A percentile compares a stretch with the other conserved stretches of the same genome.
These are phyloP conservation scores for Apomyelois bistriatella DNA, from an alignment of 2,888 invertebrate genomes.

Conservation along the genomic window DNA sequence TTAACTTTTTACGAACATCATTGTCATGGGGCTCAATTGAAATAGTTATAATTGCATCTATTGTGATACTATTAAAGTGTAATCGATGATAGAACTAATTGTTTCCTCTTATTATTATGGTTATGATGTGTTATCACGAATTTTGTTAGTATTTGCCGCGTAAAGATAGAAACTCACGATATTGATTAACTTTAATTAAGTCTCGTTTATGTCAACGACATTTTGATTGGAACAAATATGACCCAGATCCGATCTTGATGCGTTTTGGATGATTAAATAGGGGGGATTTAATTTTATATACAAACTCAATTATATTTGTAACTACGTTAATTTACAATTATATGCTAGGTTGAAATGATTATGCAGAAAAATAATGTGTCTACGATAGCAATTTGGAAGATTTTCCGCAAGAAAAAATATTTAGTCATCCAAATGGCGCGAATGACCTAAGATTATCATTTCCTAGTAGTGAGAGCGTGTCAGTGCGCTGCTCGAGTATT, in stretches of 20 bases:
- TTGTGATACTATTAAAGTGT: constrained; percentile 52
- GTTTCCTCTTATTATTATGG: constrained; percentile 47
- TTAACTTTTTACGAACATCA: constrained; percentile 27
- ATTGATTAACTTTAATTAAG: constrained; percentile 4
- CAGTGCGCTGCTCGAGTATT: constrained; percentile 35
- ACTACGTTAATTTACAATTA: too few species aligned
- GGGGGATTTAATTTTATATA: neutral
- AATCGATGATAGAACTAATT: constrained; percentile 53
- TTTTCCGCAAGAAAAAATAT: constrained; percentile 26
- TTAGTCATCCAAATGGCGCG: constrained; percentile 38
- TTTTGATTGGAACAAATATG: constrained; percentile 8
- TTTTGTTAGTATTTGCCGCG: neutral
- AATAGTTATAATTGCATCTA: constrained; percentile 50
- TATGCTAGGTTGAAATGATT: too few species aligned
- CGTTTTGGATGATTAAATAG: constrained; percentile 1
- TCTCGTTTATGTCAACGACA: constrained; percentile 1
- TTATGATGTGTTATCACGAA: constrained; percentile 2
- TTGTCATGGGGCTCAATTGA: constrained; percentile 41
- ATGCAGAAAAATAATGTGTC: too few species aligned
- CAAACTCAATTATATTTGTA: neutral
- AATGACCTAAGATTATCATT: constrained; percentile 60
- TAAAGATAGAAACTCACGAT: constrained; percentile 2
- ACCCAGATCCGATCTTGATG: constrained; percentile 8
- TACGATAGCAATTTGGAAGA: constrained; percentile 7
- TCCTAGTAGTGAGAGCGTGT: constrained; percentile 52